Base-by-base conservation (phyloP, 2,888 invertebrate genomes). In the Synergus itoensis region DNA sequence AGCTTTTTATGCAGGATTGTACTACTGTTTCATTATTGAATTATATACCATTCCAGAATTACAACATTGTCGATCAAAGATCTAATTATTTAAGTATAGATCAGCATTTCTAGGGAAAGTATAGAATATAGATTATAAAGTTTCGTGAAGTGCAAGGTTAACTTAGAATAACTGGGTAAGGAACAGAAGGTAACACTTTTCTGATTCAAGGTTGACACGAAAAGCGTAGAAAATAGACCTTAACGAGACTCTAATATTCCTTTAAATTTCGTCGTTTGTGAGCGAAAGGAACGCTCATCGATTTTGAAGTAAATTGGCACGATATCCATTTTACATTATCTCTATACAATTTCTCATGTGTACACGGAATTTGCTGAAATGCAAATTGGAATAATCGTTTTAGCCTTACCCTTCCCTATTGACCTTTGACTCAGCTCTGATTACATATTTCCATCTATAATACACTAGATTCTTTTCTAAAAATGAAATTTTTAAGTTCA, bases 181-280 rank as follows among this genome's bases (percentile, higher is more conserved):
- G 43, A 65, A 65, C 41, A 18, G 16, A 69, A 69, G 45, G 48
- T 48, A 48, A 69, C 9, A 48, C 45, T 69, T 69, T 67, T 69
- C 67, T 45, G 43, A 69, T 48, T n/a, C 45, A 43, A 69, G 67
- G 21, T 14, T 69, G 45, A 45, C 67, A 69, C 67, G 45, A 69
- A 28, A 28, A 69, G 67, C 28, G 16, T 69, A 45, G 67, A 69
- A 69, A 69, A 48, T 69, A 69, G 45, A 69, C 45, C 28, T 45
- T 48, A 28, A 69, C 16, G 16, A 48, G 45, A 69, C 45, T 28
- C 45, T 48, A 28, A 14, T 28, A 45, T 28, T 16, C 28, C 45
- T 16, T 48, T 9, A 28, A 69, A 28, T 69, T 48, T 69, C 45
- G 28, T 48, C 9, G 3, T 57, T 57, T 57, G 9, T 57, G 53